Conservation (phyloP, 2,888 invertebrate genomes). For the Abrostola tripartita region DNA sequence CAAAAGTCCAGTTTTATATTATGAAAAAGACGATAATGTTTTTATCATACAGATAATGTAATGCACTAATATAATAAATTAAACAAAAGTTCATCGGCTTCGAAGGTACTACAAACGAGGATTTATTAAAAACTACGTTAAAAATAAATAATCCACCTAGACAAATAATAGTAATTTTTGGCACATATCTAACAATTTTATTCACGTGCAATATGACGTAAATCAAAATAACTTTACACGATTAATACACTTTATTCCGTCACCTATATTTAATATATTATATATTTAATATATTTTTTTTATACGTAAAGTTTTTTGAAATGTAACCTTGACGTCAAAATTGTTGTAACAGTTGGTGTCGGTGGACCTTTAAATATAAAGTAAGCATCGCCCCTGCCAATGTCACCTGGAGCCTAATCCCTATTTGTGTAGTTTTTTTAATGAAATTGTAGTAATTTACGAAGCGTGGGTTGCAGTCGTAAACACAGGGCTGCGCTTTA, state of each 20-base stretch:
- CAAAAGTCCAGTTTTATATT: too few relatives aligned
- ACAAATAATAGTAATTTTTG: constrained; percentile 15
- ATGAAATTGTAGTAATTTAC: constrained; percentile 27
- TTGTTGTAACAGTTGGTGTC: constrained; percentile 3
- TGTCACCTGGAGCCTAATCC: constrained; percentile 1
- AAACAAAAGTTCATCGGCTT: background rate
- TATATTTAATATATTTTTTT: too few relatives aligned
- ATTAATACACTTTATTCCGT: constrained; percentile 7
- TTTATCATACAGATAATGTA: too few relatives aligned
- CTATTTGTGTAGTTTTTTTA: constrained; percentile 4
- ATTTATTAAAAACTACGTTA: constrained; percentile 6
- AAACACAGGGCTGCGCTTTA: constrained; percentile 66
- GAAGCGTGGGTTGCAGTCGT: constrained; percentile 57
- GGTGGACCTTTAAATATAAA: constrained; percentile 12
- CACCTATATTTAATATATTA: background rate
- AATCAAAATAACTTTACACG: constrained; percentile 17
- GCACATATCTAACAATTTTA: constrained; percentile 17
- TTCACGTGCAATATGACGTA: constrained; percentile 17
- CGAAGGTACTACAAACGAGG: background rate
- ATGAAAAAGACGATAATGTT: too few relatives aligned
- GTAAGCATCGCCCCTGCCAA: constrained; percentile 7
- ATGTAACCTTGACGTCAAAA: constrained; percentile 15
- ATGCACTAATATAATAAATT: too few relatives aligned
- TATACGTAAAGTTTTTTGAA: constrained; percentile 3
- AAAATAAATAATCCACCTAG: constrained; percentile 8